Percentiles rank a stretch among this genome's conserved stretches.
Evolutionary conservation across 2,113 vertebrate genomes (phyloP).

Genomic region (Proteles cristata): DNA sequence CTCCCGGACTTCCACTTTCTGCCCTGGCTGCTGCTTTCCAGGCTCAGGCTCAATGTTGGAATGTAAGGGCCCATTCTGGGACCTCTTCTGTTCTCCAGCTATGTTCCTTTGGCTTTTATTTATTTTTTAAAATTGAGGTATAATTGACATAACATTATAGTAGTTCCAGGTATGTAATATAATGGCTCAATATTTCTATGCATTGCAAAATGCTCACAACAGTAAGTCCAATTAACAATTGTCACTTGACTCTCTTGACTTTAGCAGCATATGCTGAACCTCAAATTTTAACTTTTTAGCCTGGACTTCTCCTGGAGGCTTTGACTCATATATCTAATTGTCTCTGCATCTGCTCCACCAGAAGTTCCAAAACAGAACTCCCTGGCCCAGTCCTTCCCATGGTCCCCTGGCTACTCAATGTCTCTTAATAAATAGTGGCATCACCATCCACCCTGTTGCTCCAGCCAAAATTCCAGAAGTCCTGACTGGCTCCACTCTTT

Average conservation of each 20-base stretch:
- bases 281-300: background rate
- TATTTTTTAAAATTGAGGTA: background rate
- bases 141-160: background rate
- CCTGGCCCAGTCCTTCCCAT: background rate
- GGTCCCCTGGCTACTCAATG: background rate
- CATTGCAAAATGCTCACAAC: background rate
- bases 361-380: background rate
- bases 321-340: background rate
- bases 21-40: background rate
- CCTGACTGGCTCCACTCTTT: background rate
- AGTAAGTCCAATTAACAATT: background rate
- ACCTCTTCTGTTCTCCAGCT: background rate
- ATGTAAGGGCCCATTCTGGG: background rate
- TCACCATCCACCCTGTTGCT: background rate
- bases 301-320: background rate
- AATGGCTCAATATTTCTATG: background rate
- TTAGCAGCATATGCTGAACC: background rate
- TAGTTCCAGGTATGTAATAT: background rate
- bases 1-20: background rate
- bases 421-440: background rate
- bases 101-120: background rate
- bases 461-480: background rate
- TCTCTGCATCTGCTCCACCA: background rate
- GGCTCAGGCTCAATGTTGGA: background rate
- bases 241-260: background rate